Base-by-base conservation (phyloP, 1,140 invertebrate genomes). In the Macrobrachium rosenbergii region DNA sequence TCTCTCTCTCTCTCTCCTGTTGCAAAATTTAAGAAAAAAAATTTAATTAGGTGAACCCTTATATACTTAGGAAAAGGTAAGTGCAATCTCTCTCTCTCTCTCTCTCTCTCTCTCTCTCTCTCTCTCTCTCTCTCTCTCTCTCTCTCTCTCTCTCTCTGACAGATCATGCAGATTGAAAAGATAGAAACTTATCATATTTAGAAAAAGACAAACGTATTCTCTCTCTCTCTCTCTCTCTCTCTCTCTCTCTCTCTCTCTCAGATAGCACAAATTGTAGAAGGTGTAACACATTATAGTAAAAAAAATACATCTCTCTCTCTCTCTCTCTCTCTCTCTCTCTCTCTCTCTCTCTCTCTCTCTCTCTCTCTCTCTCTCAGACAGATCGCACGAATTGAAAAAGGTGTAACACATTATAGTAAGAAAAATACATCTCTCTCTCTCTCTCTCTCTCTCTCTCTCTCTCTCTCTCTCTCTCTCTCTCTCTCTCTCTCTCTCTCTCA, bases 101-200 rank as follows among this genome's bases (percentile, higher is more conserved):
- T 69, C 67, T 69, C 67, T 69, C 67, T 69, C 67, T 69, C 67
- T 72, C 67, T 72, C 67, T 72, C 67, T 72, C 67, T 72, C 67
- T 72, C 67, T 72, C 67, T 72, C 67, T 72, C 67, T 72, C 67
- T 72, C 67, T 72, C 67, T 72, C 67, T 72, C 67, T 72, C 67
- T 72, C 67, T 72, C 67, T 72, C 67, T 72, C 67, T 72, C 67
- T 72, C 67, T 72, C n/a, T 10, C 21, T n/a, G 37, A 19, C 21
- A 7, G 67, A 19, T 11, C 21, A 28, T 7, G 67, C 19, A 72
- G 67, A 19, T n/a, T 28, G 37, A 7, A 19, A 28, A 72, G 67
- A 28, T 19, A 72, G 19, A 10, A 28, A 28, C 67, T 10, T 10
- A 28, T 21, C n/a, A 19, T 10, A 19, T n/a, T 21, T n/a, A 72